phyloP scores from a whole-genome alignment of 2,888 invertebrate genomes.

The Caenorhabditis parvicauda region DNA sequence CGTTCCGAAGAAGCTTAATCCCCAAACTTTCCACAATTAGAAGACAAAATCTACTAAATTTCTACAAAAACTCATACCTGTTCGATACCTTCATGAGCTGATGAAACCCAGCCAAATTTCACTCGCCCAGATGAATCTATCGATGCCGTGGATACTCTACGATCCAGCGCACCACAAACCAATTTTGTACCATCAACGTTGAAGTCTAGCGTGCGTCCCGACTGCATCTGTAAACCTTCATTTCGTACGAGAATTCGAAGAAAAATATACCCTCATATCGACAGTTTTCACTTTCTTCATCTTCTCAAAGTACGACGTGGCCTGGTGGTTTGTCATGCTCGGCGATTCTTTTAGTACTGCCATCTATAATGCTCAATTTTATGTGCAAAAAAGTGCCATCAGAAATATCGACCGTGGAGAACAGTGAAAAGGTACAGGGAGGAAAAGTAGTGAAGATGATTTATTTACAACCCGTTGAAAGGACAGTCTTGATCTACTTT shows the following conservation, averaged over 20 bases:
- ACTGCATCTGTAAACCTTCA: conserved; percentile 25
- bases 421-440: background rate
- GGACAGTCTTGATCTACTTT: too few relatives aligned
- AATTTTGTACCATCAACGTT: conserved; percentile 51
- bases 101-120: conserved; percentile 20
- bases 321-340: conserved; percentile 11
- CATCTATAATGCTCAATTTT: conserved; percentile 7
- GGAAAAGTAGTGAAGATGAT: too few relatives aligned
- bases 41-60: background rate
- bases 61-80: conserved; percentile 12
- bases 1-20: too few relatives aligned
- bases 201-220: conserved; percentile 46
- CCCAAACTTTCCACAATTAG: too few relatives aligned
- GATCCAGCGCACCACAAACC: conserved; percentile 46
- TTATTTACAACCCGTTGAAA: too few relatives aligned
- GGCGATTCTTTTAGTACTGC: conserved; percentile 11
- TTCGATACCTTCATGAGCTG: conserved; percentile 29
- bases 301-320: conserved; percentile 18
- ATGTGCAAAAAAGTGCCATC: background rate
- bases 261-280: conserved; percentile 19
- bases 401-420: background rate
- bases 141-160: conserved; percentile 26
- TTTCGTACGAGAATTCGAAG: background rate
- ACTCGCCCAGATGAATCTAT: conserved; percentile 30
- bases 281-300: conserved; percentile 15